Conservation (phyloP, 2,797 vertebrate species). For the Tarsius wallacei region DNA sequence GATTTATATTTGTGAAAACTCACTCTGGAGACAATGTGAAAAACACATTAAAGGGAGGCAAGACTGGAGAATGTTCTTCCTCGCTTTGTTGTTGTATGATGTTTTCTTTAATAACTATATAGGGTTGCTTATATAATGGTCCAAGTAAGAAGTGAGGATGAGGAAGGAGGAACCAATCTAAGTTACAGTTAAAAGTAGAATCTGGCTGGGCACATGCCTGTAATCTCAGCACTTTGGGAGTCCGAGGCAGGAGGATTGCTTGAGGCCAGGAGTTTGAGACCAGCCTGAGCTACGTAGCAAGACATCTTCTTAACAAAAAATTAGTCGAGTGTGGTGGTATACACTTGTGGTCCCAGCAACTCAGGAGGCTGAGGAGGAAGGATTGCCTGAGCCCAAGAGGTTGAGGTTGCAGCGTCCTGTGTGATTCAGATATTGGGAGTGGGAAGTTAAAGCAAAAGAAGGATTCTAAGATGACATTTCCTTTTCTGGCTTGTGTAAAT, state of each 20-base stretch:
- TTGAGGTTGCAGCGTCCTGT: too few species aligned
- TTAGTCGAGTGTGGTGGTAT: too few species aligned
- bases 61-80: neutral
- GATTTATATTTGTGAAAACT: conserved; percentile 43
- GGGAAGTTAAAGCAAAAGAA: neutral
- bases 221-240: too few species aligned
- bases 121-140: neutral
- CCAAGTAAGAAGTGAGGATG: neutral
- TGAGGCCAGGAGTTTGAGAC: too few species aligned
- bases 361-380: too few species aligned
- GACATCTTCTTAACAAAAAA: too few species aligned
- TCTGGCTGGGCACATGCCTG: neutral
- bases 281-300: too few species aligned
- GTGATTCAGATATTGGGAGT: too few species aligned
- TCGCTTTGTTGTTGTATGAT: too few species aligned
- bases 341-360: too few species aligned
- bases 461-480: neutral
- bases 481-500: neutral
- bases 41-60: neutral
- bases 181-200: neutral
- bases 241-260: too few species aligned
- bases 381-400: too few species aligned
- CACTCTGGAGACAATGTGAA: neutral
- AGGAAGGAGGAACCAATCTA: neutral
- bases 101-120: neutral